Evolutionary conservation across 2,113 vertebrate genomes (phyloP).

Genomic region (Proteles cristata): DNA sequence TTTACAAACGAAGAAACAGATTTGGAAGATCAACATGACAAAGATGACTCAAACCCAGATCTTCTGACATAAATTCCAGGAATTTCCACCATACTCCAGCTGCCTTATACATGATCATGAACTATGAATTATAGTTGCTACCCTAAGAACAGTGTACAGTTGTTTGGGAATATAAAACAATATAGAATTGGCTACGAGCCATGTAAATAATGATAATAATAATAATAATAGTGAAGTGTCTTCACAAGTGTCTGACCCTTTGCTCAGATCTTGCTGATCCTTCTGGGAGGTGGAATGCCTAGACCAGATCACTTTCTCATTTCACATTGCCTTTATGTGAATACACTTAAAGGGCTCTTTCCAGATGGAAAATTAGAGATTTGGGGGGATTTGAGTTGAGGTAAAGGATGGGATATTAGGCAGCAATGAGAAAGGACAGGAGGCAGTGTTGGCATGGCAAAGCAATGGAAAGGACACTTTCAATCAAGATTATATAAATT

Average conservation of each 20-base stretch:
- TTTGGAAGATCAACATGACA: background rate
- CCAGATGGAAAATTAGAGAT: background rate
- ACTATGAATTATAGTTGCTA: background rate
- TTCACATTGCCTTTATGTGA: background rate
- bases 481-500: background rate
- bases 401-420: background rate
- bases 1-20: constrained; percentile 32
- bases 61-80: background rate
- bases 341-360: background rate
- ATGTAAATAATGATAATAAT: too few relatives aligned
- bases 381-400: background rate
- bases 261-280: background rate
- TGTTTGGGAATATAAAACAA: background rate
- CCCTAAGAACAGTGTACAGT: too few relatives aligned
- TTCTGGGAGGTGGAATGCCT: background rate
- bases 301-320: background rate
- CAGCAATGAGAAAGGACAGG: background rate
- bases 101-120: background rate
- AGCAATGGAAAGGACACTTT: background rate
- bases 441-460: background rate
- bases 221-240: background rate
- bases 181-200: background rate
- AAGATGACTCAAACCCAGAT: background rate
- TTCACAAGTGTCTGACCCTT: background rate
- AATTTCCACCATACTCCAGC: background rate